Base-by-base conservation (phyloP, 2,797 vertebrate species). In the Enteromius thamalakanensis region DNA sequence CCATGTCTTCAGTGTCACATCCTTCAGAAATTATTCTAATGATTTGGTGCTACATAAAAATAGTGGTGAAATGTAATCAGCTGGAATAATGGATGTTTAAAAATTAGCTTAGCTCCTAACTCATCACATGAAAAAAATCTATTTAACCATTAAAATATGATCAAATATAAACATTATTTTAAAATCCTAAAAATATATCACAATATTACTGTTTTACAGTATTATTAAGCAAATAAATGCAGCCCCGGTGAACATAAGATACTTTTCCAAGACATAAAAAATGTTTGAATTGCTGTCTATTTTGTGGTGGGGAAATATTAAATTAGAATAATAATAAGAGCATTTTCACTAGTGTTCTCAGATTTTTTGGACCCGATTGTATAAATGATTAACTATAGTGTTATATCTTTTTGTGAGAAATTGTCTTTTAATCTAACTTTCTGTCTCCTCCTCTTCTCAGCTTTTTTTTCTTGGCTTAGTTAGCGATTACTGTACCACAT, bases 381-480 rank as follows among this genome's bases (percentile, higher is more conserved):
- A n/a, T 23, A 26, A 40, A 58, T 76, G 2, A 58, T 76, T 40
- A 12, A 58, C 23, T 10, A 40, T 40, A 5, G 1, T 74, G 40
- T 72, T 72, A 72, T 42, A 45, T 84, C 29, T 86, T 70, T 42
- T 60, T 42, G 29, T 60, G 37, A 76, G 53, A 75, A 83, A 67
- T 69, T 37, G 26, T 26, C 74, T 83, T 81, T 80, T 60, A 80
- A 71, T 72, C 6, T 1, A 49, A 72, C 68, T 72, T 81, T 81
- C 29, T 37, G 87, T 90, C 90, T 90, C 74, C 71, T 81, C 78
- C 86, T 87, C 81, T 74, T 78, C 74, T 88, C 86, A 40, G 80
- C 71, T 6, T 82, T 85, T 26, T 40, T 86, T 81, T 86, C 65
- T 51, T 76, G 76, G 76, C 67, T 82, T 88, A 76, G 68, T 81